A percentile compares a stretch with the other conserved stretches of the same genome.
Evolutionary conservation across 2,888 invertebrate genomes (phyloP).

Genomic region (Lasioglossum lativentre): DNA sequence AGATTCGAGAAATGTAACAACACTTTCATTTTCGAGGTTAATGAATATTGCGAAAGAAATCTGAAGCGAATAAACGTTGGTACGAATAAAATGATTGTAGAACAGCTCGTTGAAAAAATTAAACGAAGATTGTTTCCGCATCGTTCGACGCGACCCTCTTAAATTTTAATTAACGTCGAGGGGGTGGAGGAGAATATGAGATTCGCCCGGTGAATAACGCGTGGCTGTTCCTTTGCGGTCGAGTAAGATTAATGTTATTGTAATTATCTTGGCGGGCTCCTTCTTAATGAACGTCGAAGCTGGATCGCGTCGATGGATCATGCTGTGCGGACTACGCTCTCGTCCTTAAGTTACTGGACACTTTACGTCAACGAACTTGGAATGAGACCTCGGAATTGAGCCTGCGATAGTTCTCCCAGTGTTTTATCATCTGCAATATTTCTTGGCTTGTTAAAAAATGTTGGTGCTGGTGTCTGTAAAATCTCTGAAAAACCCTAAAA

Average conservation of each 20-base stretch:
- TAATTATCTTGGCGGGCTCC: slow-evolving; percentile 38
- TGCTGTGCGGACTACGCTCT: background rate
- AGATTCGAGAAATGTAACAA: too few species aligned
- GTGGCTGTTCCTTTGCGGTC: slow-evolving; percentile 20
- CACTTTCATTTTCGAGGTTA: too few species aligned
- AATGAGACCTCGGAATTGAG: background rate
- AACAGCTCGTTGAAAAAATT: background rate
- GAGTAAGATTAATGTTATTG: slow-evolving; percentile 44
- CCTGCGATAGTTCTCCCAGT: background rate
- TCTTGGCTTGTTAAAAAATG: background rate
- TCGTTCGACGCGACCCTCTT: slow-evolving; percentile 4
- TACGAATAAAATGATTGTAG: background rate
- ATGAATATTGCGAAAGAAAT: too few species aligned
- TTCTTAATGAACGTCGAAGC: slow-evolving; percentile 14
- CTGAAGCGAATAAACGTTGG: background rate
- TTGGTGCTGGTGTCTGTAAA: background rate
- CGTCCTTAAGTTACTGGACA: background rate
- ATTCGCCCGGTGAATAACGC: slow-evolving; percentile 35
- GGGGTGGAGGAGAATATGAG: background rate
- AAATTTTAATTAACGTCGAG: slow-evolving; percentile 37
- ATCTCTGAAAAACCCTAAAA: too few species aligned
- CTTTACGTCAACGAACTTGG: background rate
- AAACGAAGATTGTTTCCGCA: slow-evolving; percentile 1
- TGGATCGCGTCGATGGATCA: background rate
- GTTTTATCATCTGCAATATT: background rate